Base-by-base conservation (phyloP, 2,888 invertebrate species). In the Orgyia antiqua region DNA sequence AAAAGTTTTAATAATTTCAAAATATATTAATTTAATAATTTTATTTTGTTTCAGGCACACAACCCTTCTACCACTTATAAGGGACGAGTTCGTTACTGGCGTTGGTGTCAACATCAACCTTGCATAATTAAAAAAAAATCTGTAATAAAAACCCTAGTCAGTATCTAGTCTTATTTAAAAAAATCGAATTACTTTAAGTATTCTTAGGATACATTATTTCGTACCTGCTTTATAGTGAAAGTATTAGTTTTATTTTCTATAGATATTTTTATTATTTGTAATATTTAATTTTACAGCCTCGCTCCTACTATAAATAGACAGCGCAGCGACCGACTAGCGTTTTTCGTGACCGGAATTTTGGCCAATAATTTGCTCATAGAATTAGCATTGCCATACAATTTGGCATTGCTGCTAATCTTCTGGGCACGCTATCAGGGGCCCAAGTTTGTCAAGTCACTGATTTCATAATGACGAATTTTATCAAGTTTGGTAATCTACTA, bases 41-140 rank as follows among this genome's bases (percentile, higher is more conserved):
- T 28, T 50, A 37, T 29, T 45, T 63, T 75, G 65, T 88, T 88
- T 11, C 89, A 91, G 91, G 71, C 90, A 90, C 71, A 72, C 90
- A 51, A 79, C 90, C 58, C 79, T 91, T 50, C 87, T 91, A 58
- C 91, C 91, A 42, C 84, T 91, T 51, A 87, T 91, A 67, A 78
- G 91, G 47, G 91, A 91, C 53, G 91, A 91, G 51, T 90, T 89
- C 67, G 88, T 91, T 47, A 84, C 90, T 27, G 90, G 90, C 36
- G 88, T 90, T 21, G 90, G 87, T n/a, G 80, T 87, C 28, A 86
- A 87, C 65, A 87, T 87, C 65, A 87, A 88, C 55, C 59, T 88
- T 76, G 88, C 88, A 51, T 87, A 84, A 78, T 69, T 42, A 33
- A 27, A 37, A 10, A 20, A 7, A 20, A 31, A 29, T 45, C 39